Evolutionary conservation across 2,113 vertebrate genomes (phyloP).

Genomic region (Jacana jacana): DNA sequence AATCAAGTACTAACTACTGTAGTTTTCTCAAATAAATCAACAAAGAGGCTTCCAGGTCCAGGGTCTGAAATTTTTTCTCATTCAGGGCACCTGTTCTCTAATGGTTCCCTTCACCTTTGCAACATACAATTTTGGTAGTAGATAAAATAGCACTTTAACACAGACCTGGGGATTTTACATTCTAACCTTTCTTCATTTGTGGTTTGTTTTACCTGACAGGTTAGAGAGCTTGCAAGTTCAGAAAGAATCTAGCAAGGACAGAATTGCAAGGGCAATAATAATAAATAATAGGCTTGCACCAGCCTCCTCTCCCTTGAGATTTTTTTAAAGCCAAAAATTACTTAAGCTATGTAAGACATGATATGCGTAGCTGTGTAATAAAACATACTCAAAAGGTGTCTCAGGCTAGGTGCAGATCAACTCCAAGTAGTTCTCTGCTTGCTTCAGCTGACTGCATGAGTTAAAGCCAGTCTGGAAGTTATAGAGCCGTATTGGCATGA

Average conservation of each 20-base stretch:
- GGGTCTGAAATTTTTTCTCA: constrained; percentile 39
- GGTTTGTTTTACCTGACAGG: constrained; percentile 59
- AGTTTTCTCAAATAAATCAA: constrained; percentile 67
- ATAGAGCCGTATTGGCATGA: not conserved
- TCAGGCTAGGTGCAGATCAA: not conserved
- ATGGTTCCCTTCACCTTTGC: constrained; percentile 42
- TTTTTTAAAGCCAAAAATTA: not conserved
- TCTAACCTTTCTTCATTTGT: constrained; percentile 54
- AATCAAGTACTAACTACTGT: constrained; percentile 72
- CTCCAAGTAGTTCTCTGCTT: not conserved
- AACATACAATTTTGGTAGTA: not conserved
- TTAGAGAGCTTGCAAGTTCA: constrained; percentile 12
- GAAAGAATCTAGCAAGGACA: not conserved
- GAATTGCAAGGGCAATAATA: not conserved
- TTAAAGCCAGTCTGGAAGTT: not conserved
- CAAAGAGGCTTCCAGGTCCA: constrained; percentile 10
- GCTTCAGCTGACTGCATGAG: not conserved
- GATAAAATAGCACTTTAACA: constrained; percentile 32
- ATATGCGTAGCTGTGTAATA: not conserved
- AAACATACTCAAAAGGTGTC: not conserved
- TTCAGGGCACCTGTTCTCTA: constrained; percentile 40
- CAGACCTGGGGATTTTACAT: not conserved
- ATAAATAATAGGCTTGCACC: not conserved
- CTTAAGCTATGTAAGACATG: not conserved
- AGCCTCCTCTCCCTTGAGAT: not conserved